A percentile compares a stretch with the other conserved stretches of the same genome.
Evolutionary conservation across 2,888 invertebrate species (phyloP).

Genomic region (Drepanosiphum platanoidis): DNA sequence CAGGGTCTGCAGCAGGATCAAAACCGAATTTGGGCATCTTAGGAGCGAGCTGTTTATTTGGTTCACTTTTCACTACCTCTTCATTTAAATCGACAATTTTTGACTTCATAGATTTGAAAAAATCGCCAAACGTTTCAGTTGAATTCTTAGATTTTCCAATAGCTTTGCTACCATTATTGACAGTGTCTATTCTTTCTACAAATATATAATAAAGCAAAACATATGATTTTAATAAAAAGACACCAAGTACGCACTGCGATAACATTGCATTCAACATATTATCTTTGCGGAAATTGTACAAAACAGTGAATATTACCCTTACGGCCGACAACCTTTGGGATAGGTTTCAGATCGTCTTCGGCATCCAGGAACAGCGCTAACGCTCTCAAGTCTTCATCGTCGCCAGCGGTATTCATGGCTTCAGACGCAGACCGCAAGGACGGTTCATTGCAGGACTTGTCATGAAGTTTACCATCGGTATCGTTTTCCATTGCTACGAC

Average conservation of each 20-base stretch:
- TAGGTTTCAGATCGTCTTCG: background rate
- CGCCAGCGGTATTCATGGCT: background rate
- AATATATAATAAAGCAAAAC: background rate
- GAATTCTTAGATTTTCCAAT: background rate
- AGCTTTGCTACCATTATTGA: background rate
- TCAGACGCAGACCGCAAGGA: background rate
- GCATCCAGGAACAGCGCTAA: slow-evolving; percentile 36
- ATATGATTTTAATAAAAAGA: background rate
- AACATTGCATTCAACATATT: too few relatives aligned
- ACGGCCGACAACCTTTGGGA: background rate
- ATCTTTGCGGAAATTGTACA: too few relatives aligned
- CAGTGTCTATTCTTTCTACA: background rate
- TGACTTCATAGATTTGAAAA: slow-evolving; percentile 49
- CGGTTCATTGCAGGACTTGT: too few relatives aligned
- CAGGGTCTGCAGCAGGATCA: slow-evolving; percentile 77
- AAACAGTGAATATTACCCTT: background rate
- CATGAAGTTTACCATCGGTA: too few relatives aligned
- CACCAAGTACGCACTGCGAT: too few relatives aligned
- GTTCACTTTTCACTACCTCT: background rate
- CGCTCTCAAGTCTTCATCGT: slow-evolving; percentile 39
- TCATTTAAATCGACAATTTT: slow-evolving; percentile 51
- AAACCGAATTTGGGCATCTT: slow-evolving; percentile 54
- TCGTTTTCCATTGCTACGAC: too few relatives aligned
- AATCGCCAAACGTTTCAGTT: slow-evolving; percentile 15
- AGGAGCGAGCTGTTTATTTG: background rate